A percentile compares a stretch with the other conserved stretches of the same genome.
Evolutionary conservation across 2,797 vertebrate genomes (phyloP).

Genomic region (Sebastes baramenuke): DNA sequence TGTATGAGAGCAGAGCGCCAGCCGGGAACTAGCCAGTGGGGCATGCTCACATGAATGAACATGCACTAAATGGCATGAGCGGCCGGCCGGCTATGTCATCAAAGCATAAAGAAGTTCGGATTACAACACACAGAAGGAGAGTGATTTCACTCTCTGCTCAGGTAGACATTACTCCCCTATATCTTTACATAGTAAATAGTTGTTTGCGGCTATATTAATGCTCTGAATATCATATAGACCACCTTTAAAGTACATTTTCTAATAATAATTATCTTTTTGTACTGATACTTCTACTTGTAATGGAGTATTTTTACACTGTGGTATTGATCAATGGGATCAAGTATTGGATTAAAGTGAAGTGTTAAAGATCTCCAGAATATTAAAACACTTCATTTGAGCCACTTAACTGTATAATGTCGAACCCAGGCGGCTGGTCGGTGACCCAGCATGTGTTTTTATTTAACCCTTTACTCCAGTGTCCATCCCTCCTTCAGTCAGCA

Average conservation of each 20-base stretch:
- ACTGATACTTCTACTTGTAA: not conserved
- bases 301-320: not conserved
- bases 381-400: slow-evolving; percentile 51
- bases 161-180: no score
- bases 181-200: no score
- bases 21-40: no score
- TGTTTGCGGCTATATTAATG: no score
- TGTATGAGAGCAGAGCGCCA: no score
- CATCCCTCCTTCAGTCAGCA: slow-evolving; percentile 70
- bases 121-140: no score
- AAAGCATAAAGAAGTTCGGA: no score
- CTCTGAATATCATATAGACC: no score
- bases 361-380: slow-evolving; percentile 4
- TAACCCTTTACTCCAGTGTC: slow-evolving; percentile 57
- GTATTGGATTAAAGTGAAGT: not conserved
- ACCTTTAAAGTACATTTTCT: not conserved
- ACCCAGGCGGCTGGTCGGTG: slow-evolving; percentile 77
- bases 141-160: no score
- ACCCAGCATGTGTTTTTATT: slow-evolving; percentile 75
- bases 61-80: no score
- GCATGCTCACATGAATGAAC: no score
- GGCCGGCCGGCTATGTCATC: no score
- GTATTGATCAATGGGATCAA: not conserved
- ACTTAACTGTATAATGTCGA: slow-evolving; percentile 39
- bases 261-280: not conserved